phyloP scores from a whole-genome alignment of 1,140 invertebrate genomes.

The Drosophila pallidifrons region DNA sequence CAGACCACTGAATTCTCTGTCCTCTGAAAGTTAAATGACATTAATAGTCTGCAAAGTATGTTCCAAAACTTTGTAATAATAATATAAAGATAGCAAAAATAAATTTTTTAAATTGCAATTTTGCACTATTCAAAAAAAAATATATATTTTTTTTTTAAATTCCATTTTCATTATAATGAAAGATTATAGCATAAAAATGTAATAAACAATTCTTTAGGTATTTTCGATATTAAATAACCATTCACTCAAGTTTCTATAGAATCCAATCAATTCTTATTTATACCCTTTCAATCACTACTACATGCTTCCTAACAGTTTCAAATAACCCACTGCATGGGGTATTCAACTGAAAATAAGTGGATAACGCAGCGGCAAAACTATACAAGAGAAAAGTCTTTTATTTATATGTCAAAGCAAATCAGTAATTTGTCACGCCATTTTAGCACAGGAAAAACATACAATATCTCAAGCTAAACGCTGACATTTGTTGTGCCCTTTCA shows the following conservation, averaged over 20 bases:
- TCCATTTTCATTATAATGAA: too few species aligned
- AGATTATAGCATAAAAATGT: too few species aligned
- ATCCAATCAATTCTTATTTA: too few species aligned
- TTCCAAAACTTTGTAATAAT: not conserved
- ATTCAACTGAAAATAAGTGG: constrained; percentile 24
- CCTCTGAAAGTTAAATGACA: not conserved
- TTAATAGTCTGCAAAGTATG: not conserved
- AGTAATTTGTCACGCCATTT: constrained; percentile 58
- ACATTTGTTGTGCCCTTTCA: constrained; percentile 46
- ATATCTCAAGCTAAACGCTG: constrained; percentile 26
- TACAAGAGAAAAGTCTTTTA: constrained; percentile 47
- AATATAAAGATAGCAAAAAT: not conserved
- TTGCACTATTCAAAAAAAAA: too few species aligned
- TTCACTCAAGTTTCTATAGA: too few species aligned
- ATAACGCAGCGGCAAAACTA: constrained; percentile 34
- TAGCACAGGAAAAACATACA: constrained; percentile 25
- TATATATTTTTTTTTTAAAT: too few species aligned
- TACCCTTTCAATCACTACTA: not conserved
- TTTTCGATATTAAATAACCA: too few species aligned
- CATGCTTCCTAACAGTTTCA: not conserved
- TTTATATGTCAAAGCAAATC: constrained; percentile 64
- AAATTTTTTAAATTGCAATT: too few species aligned
- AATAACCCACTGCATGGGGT: not conserved
- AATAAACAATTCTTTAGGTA: too few species aligned
- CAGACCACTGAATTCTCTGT: not conserved